Base-by-base conservation (phyloP, 2,113 vertebrate species). In the Aphelocoma coerulescens region DNA sequence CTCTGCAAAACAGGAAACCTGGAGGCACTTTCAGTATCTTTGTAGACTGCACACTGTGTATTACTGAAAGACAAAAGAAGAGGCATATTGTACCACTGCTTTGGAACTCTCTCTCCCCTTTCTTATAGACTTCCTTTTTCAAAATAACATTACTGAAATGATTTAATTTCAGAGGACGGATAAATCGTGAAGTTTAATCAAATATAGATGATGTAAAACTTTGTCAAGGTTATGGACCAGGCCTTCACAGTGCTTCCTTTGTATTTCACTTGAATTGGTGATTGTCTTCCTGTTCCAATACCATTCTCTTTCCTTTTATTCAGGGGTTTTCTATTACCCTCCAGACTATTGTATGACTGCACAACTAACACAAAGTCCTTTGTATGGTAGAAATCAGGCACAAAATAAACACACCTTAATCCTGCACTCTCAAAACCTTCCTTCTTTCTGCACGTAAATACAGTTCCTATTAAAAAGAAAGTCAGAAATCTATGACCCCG, bases 301-400 rank as follows among this genome's bases (percentile, higher is more conserved):
- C 88, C 62, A 66, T 96, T 95, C 91, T 97, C 95, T 97, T 98
- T 98, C 97, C 97, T 98, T 97, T 97, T 95, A 97, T 98, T 98
- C 95, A 97, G 61, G 73, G 90, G 92, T 96, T 97, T 98, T 96
- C 91, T 96, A 73, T 97, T 98, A 98, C 97, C 95, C 97, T 97
- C 94, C 94, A 93, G 86, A 93, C 95, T 97, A 97, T 97, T 98
- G 95, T 98, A 92, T 97, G 74, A 94, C 95, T 86, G 10, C 0
- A 2, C 32, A 71, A 92, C 80, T 72, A 96, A 97, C 93, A 97
- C 92, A 92, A 73, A 97, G 86, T 85, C 87, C 96, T 98, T 97
- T 98, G 76, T 97, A 32, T 16, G 48, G 84, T 63, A 86, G 90
- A 82, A 76, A 92, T 63, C 54, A 89, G 78, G 89, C 88, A 93